Conservation (phyloP, 2,113 vertebrate genomes). For the Dolichallabes microphthalmus region DNA sequence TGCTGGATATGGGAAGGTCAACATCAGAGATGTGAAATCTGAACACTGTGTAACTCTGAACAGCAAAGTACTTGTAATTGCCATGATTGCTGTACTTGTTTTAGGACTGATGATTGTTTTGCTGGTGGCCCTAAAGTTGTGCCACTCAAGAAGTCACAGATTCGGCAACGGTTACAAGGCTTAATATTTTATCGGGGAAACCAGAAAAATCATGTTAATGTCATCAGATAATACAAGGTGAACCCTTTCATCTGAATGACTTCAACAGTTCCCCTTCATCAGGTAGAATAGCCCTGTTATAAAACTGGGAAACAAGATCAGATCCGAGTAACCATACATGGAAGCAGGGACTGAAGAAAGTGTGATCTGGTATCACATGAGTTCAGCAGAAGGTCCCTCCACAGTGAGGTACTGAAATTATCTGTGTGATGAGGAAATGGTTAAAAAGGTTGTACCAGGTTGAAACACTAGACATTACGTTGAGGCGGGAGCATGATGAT, state of each 20-base stretch:
- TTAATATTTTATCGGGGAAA: slow-evolving; percentile 28
- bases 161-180: slow-evolving; percentile 63
- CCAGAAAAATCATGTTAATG: not conserved
- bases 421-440: not conserved
- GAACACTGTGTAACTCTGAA: slow-evolving; percentile 79
- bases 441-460: not conserved
- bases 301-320: not conserved
- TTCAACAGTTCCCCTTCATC: not conserved
- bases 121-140: slow-evolving; percentile 60
- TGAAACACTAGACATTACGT: not conserved
- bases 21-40: slow-evolving; percentile 68
- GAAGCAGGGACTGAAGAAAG: slow-evolving; percentile 23
- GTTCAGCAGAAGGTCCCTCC: slow-evolving; percentile 12
- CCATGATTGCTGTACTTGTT: slow-evolving; percentile 66
- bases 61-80: slow-evolving; percentile 68
- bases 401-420: not conserved
- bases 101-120: slow-evolving; percentile 64
- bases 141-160: slow-evolving; percentile 54
- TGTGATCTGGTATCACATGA: slow-evolving; percentile 26
- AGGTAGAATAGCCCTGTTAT: not conserved
- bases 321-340: not conserved
- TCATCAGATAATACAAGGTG: not conserved
- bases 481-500: too few species aligned
- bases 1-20: slow-evolving; percentile 72
- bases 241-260: not conserved